A percentile compares a stretch with the other conserved stretches of the same genome.
Conservation (phyloP, 2,797 vertebrate species). For the Gymnoscopelus microlampas region DNA sequence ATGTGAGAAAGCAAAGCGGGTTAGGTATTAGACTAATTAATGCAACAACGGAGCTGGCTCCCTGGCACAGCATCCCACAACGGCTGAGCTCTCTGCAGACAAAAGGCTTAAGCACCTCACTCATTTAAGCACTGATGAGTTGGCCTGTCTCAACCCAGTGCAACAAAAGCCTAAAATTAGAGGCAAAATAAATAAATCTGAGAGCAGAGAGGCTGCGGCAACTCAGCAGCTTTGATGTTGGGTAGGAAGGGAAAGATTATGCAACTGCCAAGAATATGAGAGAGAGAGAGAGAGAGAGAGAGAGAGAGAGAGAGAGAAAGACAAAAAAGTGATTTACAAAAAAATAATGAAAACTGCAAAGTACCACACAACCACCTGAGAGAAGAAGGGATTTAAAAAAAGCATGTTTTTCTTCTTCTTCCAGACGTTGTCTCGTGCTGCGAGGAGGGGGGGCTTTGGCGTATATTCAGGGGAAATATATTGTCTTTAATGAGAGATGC, state of each 20-base stretch:
- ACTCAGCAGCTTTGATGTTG: slow-evolving; percentile 33
- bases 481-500: slow-evolving; percentile 20
- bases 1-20: slow-evolving; percentile 51
- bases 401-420: slow-evolving; percentile 5
- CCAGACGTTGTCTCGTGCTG: slow-evolving; percentile 10
- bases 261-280: slow-evolving; percentile 1
- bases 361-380: neutral
- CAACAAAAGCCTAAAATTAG: slow-evolving; percentile 62
- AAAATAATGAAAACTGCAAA: neutral
- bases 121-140: slow-evolving; percentile 74
- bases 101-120: slow-evolving; percentile 66
- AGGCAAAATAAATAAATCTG: slow-evolving; percentile 68
- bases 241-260: slow-evolving; percentile 42
- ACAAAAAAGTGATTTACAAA: neutral
- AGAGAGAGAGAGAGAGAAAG: neutral
- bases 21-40: slow-evolving; percentile 61
- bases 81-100: slow-evolving; percentile 56
- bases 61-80: slow-evolving; percentile 57
- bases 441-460: neutral
- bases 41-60: slow-evolving; percentile 37
- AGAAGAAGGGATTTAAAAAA: slow-evolving; percentile 12
- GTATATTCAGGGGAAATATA: slow-evolving; percentile 27
- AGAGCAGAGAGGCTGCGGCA: slow-evolving; percentile 30
- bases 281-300: neutral
- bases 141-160: slow-evolving; percentile 61